Evolutionary conservation across 2,797 vertebrate species (phyloP).

Genomic region (Ficedula albicollis): DNA sequence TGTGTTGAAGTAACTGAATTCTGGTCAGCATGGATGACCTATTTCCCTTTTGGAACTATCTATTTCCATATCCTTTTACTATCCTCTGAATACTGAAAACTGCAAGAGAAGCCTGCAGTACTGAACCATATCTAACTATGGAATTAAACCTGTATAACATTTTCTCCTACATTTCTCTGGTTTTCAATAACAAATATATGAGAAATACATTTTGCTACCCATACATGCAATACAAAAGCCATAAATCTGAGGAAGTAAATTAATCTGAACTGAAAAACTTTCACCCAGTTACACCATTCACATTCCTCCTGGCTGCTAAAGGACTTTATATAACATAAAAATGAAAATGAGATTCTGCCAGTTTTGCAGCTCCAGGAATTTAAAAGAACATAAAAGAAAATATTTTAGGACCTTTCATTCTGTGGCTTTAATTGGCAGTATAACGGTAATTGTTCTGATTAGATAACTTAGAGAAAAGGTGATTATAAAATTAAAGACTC

Average conservation of each 20-base stretch:
- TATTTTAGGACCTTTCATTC: conserved; percentile 60
- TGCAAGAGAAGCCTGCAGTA: conserved; percentile 24
- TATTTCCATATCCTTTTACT: conserved; percentile 70
- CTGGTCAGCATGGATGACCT: neutral
- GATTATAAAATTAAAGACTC: neutral
- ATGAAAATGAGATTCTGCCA: conserved; percentile 78
- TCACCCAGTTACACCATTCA: conserved; percentile 72
- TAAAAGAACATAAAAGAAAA: conserved; percentile 85
- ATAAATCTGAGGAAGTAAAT: conserved; percentile 68
- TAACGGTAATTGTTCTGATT: conserved; percentile 49
- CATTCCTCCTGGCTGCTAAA: conserved; percentile 76
- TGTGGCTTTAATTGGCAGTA: conserved; percentile 22
- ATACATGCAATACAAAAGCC: conserved; percentile 73
- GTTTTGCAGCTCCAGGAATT: conserved; percentile 73
- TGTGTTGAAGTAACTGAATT: conserved; percentile 5
- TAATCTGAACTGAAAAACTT: conserved; percentile 66
- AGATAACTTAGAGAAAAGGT: conserved; percentile 51
- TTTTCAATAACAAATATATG: conserved; percentile 71
- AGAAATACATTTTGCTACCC: conserved; percentile 69
- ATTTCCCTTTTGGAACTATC: conserved; percentile 18
- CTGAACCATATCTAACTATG: conserved; percentile 50
- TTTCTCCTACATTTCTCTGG: conserved; percentile 49
- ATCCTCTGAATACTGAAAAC: conserved; percentile 68
- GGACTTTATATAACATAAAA: conserved; percentile 71
- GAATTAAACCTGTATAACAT: conserved; percentile 58